Percentiles rank a stretch among this genome's conserved stretches.
Evolutionary conservation across 2,888 invertebrate species (phyloP).

Genomic region (Rhagium mordax): DNA sequence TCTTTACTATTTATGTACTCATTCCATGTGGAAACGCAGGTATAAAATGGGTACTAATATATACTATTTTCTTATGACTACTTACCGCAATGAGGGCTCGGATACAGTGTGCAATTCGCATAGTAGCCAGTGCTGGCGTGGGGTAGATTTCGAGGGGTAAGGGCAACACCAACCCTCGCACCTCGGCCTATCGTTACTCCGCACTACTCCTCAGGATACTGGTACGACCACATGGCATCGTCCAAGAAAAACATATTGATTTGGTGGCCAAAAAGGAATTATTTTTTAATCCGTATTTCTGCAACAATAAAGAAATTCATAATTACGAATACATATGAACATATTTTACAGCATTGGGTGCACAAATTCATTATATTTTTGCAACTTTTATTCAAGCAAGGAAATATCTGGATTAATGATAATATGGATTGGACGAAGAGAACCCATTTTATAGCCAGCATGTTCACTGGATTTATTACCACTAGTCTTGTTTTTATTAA

Average conservation of each 20-base stretch:
- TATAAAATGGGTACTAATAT: background rate
- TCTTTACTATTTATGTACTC: too few relatives aligned
- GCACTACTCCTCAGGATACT: constrained; percentile 48
- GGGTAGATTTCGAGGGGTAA: constrained; percentile 71
- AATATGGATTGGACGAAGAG: too few relatives aligned
- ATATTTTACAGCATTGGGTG: too few relatives aligned
- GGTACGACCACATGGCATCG: constrained; percentile 33
- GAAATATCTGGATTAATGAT: too few relatives aligned
- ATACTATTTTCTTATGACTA: constrained; percentile 5
- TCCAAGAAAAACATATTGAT: constrained; percentile 23
- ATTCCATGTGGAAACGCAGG: too few relatives aligned
- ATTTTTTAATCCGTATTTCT: constrained; percentile 22
- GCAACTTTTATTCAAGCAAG: too few relatives aligned
- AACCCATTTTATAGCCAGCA: too few relatives aligned
- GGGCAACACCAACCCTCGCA: constrained; percentile 62
- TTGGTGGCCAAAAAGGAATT: constrained; percentile 1
- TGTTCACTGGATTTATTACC: too few relatives aligned
- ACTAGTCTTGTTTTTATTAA: too few relatives aligned
- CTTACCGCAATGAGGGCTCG: constrained; percentile 85
- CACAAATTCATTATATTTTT: too few relatives aligned
- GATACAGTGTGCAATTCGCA: constrained; percentile 84
- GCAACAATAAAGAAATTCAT: constrained; percentile 7
- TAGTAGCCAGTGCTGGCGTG: constrained; percentile 80
- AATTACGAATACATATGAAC: too few relatives aligned
- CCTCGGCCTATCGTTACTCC: constrained; percentile 56